Base-by-base conservation (phyloP, 1,140 invertebrate genomes). In the Orussus abietinus region DNA sequence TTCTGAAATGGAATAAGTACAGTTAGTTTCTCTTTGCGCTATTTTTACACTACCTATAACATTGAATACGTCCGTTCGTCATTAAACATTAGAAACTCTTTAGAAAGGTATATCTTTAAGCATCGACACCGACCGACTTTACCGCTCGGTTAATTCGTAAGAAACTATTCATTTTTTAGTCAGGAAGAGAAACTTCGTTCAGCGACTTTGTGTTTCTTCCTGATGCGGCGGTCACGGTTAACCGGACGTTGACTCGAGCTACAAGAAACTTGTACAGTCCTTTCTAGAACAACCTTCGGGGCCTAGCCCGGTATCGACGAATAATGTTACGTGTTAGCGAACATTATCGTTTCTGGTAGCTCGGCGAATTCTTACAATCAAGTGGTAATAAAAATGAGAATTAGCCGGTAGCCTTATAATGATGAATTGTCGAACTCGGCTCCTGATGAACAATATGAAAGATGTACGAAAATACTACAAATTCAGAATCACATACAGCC, bases 1-100 rank as follows among this genome's bases (percentile, higher is more conserved):
- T 7, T 56, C 60, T 63, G 34, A 40, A 48, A 58, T 18, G 47
- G 34, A 21, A 43, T 13, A 31, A 45, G 12, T 38, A 11, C 12
- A 28, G 11, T 7, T 30, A 30, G 22, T 18, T 41, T 34, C 32
- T 10, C 10, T n/a, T 2, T 28, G 0, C 12, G 2, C 5, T 20
- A 38, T 14, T 10, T 36, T 14, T n/a, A 19, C 32, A 15, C 26
- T 5, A 25, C 12, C 13, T 12, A 26, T 10, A 22, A 38, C 19
- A 25, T 38, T 9, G n/a, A 28, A 31, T 9, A 17, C 4, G 26
- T 45, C 14, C 18, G 28, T 31, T 15, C 15, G 1, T 30, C 36
- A 9, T 19, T 12, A 4, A 18, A 3, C 17, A 12, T 36, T 36
- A 31, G n/a, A 5, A 6, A 5, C n/a, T 6, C 5, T 31, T 31